A percentile compares a stretch with the other conserved stretches of the same genome.
These are phyloP conservation scores for Esox niger DNA, from an alignment of 2,113 vertebrate species.

Conservation along the genomic window DNA sequence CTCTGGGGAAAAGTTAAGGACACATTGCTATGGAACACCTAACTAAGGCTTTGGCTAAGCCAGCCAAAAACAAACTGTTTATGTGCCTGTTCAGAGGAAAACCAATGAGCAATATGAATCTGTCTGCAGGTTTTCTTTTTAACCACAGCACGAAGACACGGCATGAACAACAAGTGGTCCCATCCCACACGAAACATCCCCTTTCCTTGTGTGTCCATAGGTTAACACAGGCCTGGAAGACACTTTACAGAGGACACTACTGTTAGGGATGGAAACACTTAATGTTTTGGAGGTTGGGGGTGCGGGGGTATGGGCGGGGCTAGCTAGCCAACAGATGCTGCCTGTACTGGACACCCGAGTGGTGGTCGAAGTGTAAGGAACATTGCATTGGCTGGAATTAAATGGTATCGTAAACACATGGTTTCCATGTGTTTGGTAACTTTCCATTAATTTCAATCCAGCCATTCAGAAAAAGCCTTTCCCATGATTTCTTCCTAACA, in stretches of 20 bases:
- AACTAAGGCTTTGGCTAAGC: conserved; percentile 31
- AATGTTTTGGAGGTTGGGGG: no score
- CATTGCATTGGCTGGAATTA: no score
- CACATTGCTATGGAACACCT: conserved; percentile 39
- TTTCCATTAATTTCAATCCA: no score
- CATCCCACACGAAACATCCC: conserved; percentile 34
- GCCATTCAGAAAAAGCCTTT: no score
- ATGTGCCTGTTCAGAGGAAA: no score
- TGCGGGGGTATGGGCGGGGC: conserved; percentile 18
- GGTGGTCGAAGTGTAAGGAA: no score
- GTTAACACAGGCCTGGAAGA: conserved; percentile 11
- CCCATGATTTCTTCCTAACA: no score
- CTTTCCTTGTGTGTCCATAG: conserved; percentile 7
- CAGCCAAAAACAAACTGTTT: not conserved
- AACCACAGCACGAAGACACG: conserved; percentile 21
- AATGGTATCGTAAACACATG: no score
- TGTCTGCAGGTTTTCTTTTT: conserved; percentile 24
- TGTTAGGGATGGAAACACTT: conserved; percentile 27
- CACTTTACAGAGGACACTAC: not conserved
- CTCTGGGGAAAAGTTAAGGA: conserved; percentile 28
- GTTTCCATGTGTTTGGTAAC: no score
- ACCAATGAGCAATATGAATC: conserved; percentile 12
- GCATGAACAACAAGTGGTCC: conserved; percentile 22
- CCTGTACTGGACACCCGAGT: not conserved
- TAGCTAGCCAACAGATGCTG: conserved; percentile 31